Conservation (phyloP, 2,797 vertebrate species). For the Jordanella pulchra region DNA sequence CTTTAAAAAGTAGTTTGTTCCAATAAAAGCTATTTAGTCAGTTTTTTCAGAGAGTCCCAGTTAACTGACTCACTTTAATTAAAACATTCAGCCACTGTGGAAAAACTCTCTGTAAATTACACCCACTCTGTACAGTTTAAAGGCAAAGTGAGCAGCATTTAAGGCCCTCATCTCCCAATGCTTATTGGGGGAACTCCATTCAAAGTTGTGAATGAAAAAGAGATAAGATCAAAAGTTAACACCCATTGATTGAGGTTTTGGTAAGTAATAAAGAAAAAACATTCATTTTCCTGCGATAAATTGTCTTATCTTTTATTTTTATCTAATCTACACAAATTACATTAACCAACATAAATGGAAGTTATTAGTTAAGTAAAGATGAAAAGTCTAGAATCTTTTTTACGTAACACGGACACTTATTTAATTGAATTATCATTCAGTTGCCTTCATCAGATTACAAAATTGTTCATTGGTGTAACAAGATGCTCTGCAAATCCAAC, state of each 20-base stretch:
- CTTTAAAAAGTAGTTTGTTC: not conserved
- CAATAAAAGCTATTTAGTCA: not conserved
- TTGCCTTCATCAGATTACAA: not conserved
- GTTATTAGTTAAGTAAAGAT: not conserved
- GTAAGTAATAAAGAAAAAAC: too few relatives aligned
- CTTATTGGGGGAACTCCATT: not conserved
- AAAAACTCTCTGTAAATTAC: not conserved
- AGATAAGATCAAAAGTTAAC: too few relatives aligned
- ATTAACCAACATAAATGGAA: too few relatives aligned
- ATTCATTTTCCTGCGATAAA: too few relatives aligned
- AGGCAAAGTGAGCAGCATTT: not conserved
- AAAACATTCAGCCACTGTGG: too few relatives aligned
- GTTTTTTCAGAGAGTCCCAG: not conserved
- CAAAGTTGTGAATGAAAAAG: not conserved
- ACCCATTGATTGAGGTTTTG: too few relatives aligned
- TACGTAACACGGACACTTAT: not conserved
- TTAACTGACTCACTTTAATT: not conserved
- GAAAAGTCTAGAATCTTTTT: not conserved
- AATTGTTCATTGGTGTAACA: not conserved
- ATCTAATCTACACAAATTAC: too few relatives aligned
- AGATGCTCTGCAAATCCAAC: not conserved
- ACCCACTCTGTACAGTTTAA: not conserved
- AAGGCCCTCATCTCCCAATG: too few relatives aligned
- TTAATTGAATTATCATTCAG: not conserved
- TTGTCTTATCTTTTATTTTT: too few relatives aligned